Percentiles rank a stretch among this genome's conserved stretches.
Evolutionary conservation across 1,140 invertebrate species (phyloP).

Genomic region (Drosophila funebris): DNA sequence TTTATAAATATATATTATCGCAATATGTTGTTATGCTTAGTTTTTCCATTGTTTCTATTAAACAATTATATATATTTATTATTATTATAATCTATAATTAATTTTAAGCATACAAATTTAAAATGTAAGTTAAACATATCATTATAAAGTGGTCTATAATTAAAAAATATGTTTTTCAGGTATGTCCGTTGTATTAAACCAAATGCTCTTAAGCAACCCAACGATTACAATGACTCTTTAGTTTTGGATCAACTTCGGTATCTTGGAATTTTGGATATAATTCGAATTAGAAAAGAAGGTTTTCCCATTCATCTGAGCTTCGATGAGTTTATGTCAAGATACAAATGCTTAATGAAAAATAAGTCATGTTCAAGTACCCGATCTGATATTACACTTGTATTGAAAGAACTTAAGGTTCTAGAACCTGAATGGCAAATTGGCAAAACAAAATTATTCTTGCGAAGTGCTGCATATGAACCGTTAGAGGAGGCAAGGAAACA

Average conservation of each 20-base stretch:
- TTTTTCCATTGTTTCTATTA: too few relatives aligned
- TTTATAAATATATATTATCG: not conserved
- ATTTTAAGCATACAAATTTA: not conserved
- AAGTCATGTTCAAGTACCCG: slow-evolving; percentile 38
- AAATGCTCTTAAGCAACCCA: slow-evolving; percentile 93
- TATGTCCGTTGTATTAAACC: slow-evolving; percentile 98
- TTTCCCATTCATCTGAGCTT: slow-evolving; percentile 95
- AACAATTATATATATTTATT: too few relatives aligned
- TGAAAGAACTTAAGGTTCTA: slow-evolving; percentile 87
- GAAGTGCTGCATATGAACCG: slow-evolving; percentile 93
- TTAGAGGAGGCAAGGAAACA: slow-evolving; percentile 91
- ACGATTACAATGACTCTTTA: slow-evolving; percentile 92
- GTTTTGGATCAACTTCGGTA: slow-evolving; percentile 96
- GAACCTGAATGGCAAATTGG: slow-evolving; percentile 95
- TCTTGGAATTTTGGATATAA: slow-evolving; percentile 98
- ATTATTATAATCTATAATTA: too few relatives aligned
- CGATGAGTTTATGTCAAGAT: slow-evolving; percentile 90
- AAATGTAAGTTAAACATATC: not conserved
- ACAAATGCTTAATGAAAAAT: slow-evolving; percentile 68
- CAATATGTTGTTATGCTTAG: too few relatives aligned
- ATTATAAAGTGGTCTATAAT: not conserved
- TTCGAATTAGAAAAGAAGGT: slow-evolving; percentile 95
- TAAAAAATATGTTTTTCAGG: slow-evolving; percentile 84
- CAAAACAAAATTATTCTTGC: slow-evolving; percentile 94
- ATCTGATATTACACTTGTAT: slow-evolving; percentile 80